Base-by-base conservation (phyloP, 2,888 invertebrate species). In the Molorchus minor region DNA sequence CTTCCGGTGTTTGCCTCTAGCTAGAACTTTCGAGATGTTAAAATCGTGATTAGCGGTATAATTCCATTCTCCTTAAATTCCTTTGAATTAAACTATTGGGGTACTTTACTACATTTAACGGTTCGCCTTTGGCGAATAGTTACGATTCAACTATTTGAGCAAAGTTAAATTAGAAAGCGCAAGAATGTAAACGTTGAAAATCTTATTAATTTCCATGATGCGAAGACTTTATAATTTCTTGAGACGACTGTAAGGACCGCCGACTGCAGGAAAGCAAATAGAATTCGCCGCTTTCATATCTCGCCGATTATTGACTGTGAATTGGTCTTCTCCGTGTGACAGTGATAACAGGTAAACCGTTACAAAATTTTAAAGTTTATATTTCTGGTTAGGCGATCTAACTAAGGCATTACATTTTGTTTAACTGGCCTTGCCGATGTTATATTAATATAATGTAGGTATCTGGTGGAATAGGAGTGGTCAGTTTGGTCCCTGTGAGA, bases 131-230 rank as follows among this genome's bases (percentile, higher is more conserved):
- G 30, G 17, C 19, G 17, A 29, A 29, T 33, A 30, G 19, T 33
- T 35, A 19, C 35, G 17, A 35, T 47, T 33, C 46, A 47, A 47
- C 35, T 47, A 47, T 47, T 47, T n/a, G 16, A 35, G 30, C 46
- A 47, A 47, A 35, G 46, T 47, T 33, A 35, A 47, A 21, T 45
- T 30, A 10, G 45, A 45, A 30, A 16, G 45, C 30, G 46, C 46
- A 33, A 35, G 35, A 35, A 47, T 35, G 46, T 30, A 30, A n/a
- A 19, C 17, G 16, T 17, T 15, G 16, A 46, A 46, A 47, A 47
- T 19, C 46, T 47, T 47, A 47, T 47, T 47, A 33, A 47, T 20
- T 47, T 35, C 46, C 12, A 4, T 13, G 17, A 3, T 20, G 17
- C 33, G 33, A 47, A 35, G 35, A 33, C 33, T 33, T 19, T 35